A percentile compares a stretch with the other conserved stretches of the same genome.
These are phyloP conservation scores for Myrmecobius fasciatus DNA, from an alignment of 2,113 vertebrate species.

Conservation along the genomic window DNA sequence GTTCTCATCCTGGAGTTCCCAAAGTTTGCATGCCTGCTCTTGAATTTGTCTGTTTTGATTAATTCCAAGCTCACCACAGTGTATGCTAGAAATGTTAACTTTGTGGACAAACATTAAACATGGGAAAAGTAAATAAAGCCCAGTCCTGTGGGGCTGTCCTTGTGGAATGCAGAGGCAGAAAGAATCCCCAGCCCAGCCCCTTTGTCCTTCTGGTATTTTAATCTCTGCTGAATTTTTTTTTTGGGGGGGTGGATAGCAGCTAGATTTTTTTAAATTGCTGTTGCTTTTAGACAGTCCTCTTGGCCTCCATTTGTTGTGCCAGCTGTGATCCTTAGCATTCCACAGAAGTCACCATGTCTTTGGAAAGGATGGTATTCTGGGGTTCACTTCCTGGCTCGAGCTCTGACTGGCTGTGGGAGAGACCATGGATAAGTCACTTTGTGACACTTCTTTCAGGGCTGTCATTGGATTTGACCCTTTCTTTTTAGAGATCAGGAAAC, in stretches of 20 bases:
- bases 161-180: neutral
- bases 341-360: neutral
- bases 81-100: neutral
- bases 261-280: neutral
- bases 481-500: neutral
- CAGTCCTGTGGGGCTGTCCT: neutral
- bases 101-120: neutral
- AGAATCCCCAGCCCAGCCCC: neutral
- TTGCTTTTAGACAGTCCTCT: neutral
- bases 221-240: neutral
- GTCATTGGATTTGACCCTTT: neutral
- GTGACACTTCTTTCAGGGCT: neutral
- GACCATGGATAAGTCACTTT: neutral
- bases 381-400: neutral
- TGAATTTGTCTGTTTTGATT: neutral
- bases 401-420: neutral
- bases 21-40: constrained; percentile 32
- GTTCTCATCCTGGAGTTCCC: neutral
- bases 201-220: neutral
- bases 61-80: neutral
- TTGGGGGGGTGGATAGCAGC: neutral
- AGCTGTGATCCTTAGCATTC: neutral
- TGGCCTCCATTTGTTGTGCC: neutral
- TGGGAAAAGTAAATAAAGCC: constrained; percentile 12
- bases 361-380: neutral